phyloP scores from a whole-genome alignment of 2,797 vertebrate genomes.

The Spinibarbus caldwelli region DNA sequence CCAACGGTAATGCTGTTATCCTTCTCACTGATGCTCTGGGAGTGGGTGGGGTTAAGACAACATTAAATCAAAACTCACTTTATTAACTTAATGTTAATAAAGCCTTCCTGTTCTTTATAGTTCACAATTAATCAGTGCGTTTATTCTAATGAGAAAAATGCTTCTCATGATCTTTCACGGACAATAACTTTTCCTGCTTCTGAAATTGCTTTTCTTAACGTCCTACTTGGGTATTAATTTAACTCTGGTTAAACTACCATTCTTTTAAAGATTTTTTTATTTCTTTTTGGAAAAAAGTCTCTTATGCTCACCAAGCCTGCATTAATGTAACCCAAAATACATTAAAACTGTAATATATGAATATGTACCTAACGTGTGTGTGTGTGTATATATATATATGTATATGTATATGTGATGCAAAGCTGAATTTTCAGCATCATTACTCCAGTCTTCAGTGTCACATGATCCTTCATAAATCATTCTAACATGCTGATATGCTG shows the following conservation, averaged over 20 bases:
- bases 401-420: neutral
- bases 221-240: neutral
- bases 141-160: neutral
- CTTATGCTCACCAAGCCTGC: neutral
- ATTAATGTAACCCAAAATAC: neutral
- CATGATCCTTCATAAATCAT: neutral
- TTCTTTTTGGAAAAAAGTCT: neutral
- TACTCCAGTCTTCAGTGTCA: neutral
- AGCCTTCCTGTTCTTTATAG: neutral
- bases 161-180: neutral
- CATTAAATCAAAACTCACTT: neutral
- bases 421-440: neutral
- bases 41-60: slow-evolving; percentile 20
- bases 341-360: neutral
- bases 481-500: neutral
- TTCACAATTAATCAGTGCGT: neutral
- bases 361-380: too few relatives aligned
- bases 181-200: neutral
- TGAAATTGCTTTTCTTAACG: neutral
- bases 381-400: too few relatives aligned
- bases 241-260: neutral
- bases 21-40: neutral
- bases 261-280: neutral
- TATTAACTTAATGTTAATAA: neutral
- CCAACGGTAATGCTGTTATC: slow-evolving; percentile 70